Evolutionary conservation across 1,140 invertebrate genomes (phyloP).

Genomic region (Kradibia gibbosae): DNA sequence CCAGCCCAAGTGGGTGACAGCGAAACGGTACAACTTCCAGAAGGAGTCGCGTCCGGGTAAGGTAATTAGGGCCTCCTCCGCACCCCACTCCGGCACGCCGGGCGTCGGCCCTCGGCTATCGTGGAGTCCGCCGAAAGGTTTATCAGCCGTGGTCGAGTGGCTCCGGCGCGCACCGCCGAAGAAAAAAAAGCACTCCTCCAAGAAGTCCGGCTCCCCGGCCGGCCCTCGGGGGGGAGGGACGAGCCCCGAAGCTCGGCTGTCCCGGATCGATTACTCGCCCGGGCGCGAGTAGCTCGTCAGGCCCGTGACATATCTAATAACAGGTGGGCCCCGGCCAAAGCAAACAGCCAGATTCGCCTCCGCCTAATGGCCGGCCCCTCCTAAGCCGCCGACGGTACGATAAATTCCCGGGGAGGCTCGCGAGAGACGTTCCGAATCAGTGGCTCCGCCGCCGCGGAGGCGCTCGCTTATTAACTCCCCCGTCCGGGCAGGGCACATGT

Average conservation of each 20-base stretch:
- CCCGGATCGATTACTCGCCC: neutral
- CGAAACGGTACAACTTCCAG: neutral
- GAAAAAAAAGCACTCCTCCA: no score
- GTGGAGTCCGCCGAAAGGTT: no score
- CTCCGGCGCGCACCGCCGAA: no score
- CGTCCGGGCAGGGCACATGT: neutral
- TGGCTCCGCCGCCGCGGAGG: neutral
- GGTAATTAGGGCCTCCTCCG: neutral
- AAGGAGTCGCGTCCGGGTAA: neutral
- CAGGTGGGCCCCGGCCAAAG: constrained; percentile 4
- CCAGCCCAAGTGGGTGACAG: no score
- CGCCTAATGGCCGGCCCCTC: constrained; percentile 24
- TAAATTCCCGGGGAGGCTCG: constrained; percentile 22
- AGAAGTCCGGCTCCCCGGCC: no score
- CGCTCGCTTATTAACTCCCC: constrained; percentile 20
- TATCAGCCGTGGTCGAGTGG: no score
- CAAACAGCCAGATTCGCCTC: constrained; percentile 25
- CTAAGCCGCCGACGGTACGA: neutral
- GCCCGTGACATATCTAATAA: constrained; percentile 8
- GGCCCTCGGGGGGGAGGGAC: no score
- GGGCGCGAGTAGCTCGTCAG: neutral
- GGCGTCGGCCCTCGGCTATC: no score
- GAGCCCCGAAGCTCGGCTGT: neutral
- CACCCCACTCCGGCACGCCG: no score
- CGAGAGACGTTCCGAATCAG: constrained; percentile 21